These are phyloP conservation scores for Gila robusta DNA, from an alignment of 2,797 vertebrate species.

Conservation along the genomic window DNA sequence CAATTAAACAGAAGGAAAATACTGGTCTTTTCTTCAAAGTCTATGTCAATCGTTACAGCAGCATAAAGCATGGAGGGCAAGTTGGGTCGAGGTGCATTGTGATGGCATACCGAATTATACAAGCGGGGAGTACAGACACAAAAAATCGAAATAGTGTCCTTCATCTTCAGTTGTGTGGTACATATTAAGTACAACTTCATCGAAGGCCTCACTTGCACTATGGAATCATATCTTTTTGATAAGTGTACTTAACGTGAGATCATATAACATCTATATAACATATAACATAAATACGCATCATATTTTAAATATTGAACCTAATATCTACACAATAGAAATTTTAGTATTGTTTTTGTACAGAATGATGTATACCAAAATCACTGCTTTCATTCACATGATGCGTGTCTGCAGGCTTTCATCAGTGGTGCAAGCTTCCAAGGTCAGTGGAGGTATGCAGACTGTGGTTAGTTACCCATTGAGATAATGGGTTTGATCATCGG, in stretches of 20 bases:
- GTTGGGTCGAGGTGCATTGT: constrained; percentile 68
- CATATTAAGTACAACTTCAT: not conserved
- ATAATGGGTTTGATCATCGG: not conserved
- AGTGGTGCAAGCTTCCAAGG: not conserved
- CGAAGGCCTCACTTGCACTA: not conserved
- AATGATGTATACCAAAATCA: not conserved
- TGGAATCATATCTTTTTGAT: not conserved
- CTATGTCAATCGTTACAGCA: constrained; percentile 73
- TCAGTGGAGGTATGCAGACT: not conserved
- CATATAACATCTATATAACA: not conserved
- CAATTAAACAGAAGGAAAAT: constrained; percentile 79
- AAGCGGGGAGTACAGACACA: constrained; percentile 49
- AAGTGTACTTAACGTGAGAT: not conserved
- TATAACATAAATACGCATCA: not conserved
- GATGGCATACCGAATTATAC: constrained; percentile 69
- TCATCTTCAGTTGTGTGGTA: constrained; percentile 27
- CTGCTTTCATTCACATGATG: not conserved
- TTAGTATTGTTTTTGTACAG: not conserved
- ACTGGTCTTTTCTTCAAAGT: constrained; percentile 79
- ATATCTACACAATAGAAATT: not conserved
- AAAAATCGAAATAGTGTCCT: constrained; percentile 5
- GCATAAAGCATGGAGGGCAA: constrained; percentile 68
- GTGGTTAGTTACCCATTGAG: not conserved
- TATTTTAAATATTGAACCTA: not conserved
- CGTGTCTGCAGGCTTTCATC: not conserved